Conservation (phyloP, 1,140 invertebrate species). For the Xylocopa sonorina region DNA sequence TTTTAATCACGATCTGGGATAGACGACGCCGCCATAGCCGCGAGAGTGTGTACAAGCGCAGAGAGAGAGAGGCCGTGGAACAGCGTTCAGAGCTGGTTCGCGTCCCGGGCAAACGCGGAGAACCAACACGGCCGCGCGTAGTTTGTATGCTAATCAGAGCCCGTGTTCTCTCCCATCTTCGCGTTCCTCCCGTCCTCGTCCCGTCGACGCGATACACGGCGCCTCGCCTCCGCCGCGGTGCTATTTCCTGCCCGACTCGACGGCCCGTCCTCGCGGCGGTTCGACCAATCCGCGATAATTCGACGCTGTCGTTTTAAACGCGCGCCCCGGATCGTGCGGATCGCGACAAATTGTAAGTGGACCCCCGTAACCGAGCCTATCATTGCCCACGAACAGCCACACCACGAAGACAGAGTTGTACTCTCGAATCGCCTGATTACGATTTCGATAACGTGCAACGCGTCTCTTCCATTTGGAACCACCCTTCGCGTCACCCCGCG, state of each 20-base stretch:
- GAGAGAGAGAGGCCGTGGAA: too few relatives aligned
- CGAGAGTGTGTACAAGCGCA: constrained; percentile 12
- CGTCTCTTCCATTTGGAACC: background rate
- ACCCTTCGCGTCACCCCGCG: too few relatives aligned
- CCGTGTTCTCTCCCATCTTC: constrained; percentile 68
- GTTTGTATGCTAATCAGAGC: constrained; percentile 75
- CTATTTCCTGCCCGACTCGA: constrained; percentile 51
- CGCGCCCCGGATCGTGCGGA: background rate
- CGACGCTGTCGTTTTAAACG: constrained; percentile 16
- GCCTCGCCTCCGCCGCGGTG: constrained; percentile 26
- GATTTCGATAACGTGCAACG: background rate
- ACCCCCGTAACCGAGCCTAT: background rate
- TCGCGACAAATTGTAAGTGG: background rate
- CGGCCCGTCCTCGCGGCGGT: constrained; percentile 41
- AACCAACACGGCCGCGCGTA: constrained; percentile 68
- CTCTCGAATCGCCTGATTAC: too few relatives aligned
- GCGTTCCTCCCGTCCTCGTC: constrained; percentile 29
- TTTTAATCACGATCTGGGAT: constrained; percentile 26
- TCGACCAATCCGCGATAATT: constrained; percentile 36
- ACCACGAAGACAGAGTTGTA: too few relatives aligned
- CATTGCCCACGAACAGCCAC: too few relatives aligned
- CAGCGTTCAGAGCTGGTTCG: constrained; percentile 9
- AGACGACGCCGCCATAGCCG: background rate
- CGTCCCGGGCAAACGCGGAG: constrained; percentile 50
- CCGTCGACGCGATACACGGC: constrained; percentile 8